phyloP scores from a whole-genome alignment of 2,888 invertebrate species.

The Vesta saturnalis region DNA sequence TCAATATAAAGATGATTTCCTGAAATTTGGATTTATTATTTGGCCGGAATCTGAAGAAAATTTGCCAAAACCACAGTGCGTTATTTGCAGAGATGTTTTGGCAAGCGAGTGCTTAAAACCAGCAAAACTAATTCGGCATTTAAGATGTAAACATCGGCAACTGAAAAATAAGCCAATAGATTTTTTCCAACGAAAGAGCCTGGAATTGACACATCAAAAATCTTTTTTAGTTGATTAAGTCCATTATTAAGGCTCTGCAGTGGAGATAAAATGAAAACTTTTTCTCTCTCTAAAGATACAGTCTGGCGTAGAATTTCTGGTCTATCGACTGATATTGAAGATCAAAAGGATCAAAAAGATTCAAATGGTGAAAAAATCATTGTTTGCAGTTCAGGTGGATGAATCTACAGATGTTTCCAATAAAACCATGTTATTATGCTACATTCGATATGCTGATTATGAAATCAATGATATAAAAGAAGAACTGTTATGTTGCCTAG shows the following conservation, averaged over 20 bases:
- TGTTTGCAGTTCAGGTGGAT: slow-evolving; percentile 38
- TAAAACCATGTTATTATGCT: slow-evolving; percentile 29
- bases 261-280: slow-evolving; percentile 37
- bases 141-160: neutral
- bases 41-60: no score
- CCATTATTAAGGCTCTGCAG: slow-evolving; percentile 29
- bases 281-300: slow-evolving; percentile 39
- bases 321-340: slow-evolving; percentile 19
- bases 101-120: neutral
- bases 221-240: slow-evolving; percentile 31
- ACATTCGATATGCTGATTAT: slow-evolving; percentile 28
- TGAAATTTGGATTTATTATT: no score
- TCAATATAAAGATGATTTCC: no score
- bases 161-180: neutral
- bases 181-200: neutral
- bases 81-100: neutral
- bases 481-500: slow-evolving; percentile 37
- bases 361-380: slow-evolving; percentile 31
- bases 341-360: slow-evolving; percentile 27
- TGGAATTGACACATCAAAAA: slow-evolving; percentile 30
- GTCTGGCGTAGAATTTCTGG: slow-evolving; percentile 37
- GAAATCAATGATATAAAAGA: slow-evolving; percentile 26
- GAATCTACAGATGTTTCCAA: slow-evolving; percentile 32
- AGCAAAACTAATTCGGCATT: neutral
- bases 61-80: no score